Percentiles rank a stretch among this genome's conserved stretches.
These are phyloP conservation scores for Cheilosia scutellata DNA, from an alignment of 2,888 invertebrate species.

Conservation along the genomic window DNA sequence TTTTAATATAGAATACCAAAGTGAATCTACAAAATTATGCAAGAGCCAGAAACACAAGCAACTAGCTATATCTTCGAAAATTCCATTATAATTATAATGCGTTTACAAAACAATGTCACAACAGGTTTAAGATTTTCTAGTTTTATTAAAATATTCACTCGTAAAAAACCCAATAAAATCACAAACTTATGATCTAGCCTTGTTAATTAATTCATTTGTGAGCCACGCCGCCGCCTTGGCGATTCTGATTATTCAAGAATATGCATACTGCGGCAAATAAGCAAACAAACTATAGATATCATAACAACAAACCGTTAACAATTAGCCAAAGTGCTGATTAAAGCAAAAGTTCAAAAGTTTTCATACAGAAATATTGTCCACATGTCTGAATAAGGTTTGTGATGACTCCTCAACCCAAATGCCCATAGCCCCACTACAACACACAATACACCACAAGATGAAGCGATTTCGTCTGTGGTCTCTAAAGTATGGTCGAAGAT, in stretches of 20 bases:
- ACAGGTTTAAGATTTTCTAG: conserved; percentile 50
- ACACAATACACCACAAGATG: conserved; percentile 13
- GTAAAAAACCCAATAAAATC: conserved; percentile 68
- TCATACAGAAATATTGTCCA: conserved; percentile 8
- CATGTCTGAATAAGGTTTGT: conserved; percentile 52
- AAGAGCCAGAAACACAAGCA: too few species aligned
- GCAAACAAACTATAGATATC: not conserved
- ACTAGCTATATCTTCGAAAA: not conserved
- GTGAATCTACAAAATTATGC: too few species aligned
- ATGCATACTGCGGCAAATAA: conserved; percentile 7
- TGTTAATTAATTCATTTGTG: conserved; percentile 68
- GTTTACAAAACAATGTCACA: conserved; percentile 23
- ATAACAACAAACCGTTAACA: conserved; percentile 69
- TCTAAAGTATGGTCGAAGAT: conserved; percentile 36
- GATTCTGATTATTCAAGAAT: conserved; percentile 28
- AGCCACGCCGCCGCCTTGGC: conserved; percentile 2
- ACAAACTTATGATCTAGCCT: conserved; percentile 55
- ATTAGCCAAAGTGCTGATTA: conserved; percentile 60
- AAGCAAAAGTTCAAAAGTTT: conserved; percentile 56
- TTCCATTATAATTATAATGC: conserved; percentile 43
- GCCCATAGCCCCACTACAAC: conserved; percentile 9
- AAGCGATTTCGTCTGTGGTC: conserved; percentile 57
- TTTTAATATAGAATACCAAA: too few species aligned
- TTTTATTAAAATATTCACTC: conserved; percentile 69
- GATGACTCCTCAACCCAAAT: conserved; percentile 56